Base-by-base conservation (phyloP, 30 jellyfish, hydroid and myxozoan genomes). In the Turritopsis dohrnii region DNA sequence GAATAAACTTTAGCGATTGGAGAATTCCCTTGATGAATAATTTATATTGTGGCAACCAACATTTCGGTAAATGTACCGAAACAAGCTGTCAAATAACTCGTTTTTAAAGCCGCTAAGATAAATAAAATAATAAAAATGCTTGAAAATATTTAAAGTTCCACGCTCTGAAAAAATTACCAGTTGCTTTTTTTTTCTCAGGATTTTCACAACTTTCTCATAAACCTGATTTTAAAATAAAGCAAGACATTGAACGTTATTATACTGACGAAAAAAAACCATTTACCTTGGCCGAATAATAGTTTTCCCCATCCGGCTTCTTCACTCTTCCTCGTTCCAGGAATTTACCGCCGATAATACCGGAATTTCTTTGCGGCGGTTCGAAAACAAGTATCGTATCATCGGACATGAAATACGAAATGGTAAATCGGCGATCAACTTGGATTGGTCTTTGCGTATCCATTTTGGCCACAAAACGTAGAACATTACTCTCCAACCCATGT, bases 291-390 rank as follows among this genome's bases (percentile, higher is more conserved):
- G 96, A 66, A 76, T 93, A 93, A 79, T 84, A 85, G 71, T 80
- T 82, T 65, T 71, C 90, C 18, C 83, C 94, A 79, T 88, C 94
- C 21, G 98, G 96, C 60, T 88, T 93, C 83, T 88, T 93, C 17
- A 93, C 90, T 76, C 94, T 66, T 85, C 96, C 80, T 54, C 98
- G 79, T 76, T 93, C 98, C 79, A 93, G 85, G 75, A 93, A 93
- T 65, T 93, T 88, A 20, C 98, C 98, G 28, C 98, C 98, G 54
- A 93, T 93, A 30, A 93, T 85, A 29, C 98, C 98, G n/a, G 98
- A 93, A 52, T 93, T 93, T 31, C 98, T 82, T 31, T 93, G 98
- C 7, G 98, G 94, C 18, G 98, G 98, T 80, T 93, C 98, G 86
- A 84, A 93, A 53, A 93, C 95, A 71, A 88, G 79, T 65, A 93